Evolutionary conservation across 2,113 vertebrate genomes (phyloP).

Genomic region (Mustela nigripes): DNA sequence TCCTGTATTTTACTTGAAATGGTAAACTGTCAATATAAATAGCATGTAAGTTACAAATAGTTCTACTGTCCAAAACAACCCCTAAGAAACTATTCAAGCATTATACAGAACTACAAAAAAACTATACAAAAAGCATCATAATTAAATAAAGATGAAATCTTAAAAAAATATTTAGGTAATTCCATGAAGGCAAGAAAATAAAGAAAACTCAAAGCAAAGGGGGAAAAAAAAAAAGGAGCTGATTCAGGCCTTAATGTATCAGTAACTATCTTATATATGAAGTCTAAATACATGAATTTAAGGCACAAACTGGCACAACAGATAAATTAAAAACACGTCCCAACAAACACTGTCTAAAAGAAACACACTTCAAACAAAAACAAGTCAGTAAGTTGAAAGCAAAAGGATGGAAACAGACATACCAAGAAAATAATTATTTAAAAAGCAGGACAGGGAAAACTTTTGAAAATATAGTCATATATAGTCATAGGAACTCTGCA

Average conservation of each 20-base stretch:
- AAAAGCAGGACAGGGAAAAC: background rate
- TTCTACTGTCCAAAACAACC: background rate
- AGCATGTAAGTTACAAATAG: background rate
- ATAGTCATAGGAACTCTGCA: too few relatives aligned
- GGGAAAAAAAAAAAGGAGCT: background rate
- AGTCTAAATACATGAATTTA: background rate
- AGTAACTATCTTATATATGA: background rate
- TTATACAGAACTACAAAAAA: background rate
- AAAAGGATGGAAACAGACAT: background rate
- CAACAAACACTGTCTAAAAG: background rate
- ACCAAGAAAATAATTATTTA: background rate
- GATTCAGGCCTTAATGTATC: background rate
- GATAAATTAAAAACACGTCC: constrained; percentile 2
- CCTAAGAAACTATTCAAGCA: background rate
- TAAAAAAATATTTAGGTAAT: background rate
- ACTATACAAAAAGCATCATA: background rate
- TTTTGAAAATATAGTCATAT: background rate
- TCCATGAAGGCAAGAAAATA: background rate
- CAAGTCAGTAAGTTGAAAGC: background rate
- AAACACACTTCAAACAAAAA: constrained; percentile 16
- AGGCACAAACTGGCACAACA: background rate
- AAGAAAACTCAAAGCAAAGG: background rate
- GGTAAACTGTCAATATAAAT: background rate
- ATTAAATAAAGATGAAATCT: background rate
- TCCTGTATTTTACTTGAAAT: background rate